Conservation (phyloP, 1,140 invertebrate genomes). For the Lucilia cuprina region DNA sequence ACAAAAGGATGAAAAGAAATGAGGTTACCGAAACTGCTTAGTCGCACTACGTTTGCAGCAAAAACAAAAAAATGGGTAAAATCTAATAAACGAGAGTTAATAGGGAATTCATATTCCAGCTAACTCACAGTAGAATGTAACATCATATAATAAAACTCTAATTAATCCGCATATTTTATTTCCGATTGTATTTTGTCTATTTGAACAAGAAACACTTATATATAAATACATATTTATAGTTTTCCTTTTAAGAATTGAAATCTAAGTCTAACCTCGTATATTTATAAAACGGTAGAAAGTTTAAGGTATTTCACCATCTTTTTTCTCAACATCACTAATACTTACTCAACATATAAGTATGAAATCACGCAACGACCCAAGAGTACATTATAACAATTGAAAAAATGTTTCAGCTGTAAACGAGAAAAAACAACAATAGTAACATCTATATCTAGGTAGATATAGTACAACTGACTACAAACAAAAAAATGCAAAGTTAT, state of each 20-base stretch:
- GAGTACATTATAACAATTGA: constrained; percentile 29
- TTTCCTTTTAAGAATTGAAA: too few relatives aligned
- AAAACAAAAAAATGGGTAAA: neutral
- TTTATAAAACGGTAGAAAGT: neutral
- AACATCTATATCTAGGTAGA: too few relatives aligned
- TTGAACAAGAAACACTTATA: too few relatives aligned
- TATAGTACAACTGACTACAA: too few relatives aligned
- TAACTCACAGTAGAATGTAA: too few relatives aligned
- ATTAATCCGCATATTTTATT: too few relatives aligned
- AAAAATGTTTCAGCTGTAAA: constrained; percentile 7
- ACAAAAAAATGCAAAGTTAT: neutral
- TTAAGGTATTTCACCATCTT: neutral
- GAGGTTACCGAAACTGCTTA: neutral
- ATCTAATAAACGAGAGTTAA: too few relatives aligned
- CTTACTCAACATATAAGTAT: neutral
- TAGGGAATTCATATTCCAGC: too few relatives aligned
- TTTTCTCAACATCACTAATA: neutral
- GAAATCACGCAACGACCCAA: constrained; percentile 22
- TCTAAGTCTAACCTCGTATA: neutral
- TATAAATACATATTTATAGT: too few relatives aligned
- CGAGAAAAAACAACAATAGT: constrained; percentile 8
- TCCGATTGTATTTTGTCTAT: too few relatives aligned
- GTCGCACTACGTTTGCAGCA: neutral
- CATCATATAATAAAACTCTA: too few relatives aligned
- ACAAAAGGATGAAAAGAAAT: neutral